These are phyloP conservation scores for Lithophane leautieri DNA, from an alignment of 2,888 invertebrate species.

Conservation along the genomic window DNA sequence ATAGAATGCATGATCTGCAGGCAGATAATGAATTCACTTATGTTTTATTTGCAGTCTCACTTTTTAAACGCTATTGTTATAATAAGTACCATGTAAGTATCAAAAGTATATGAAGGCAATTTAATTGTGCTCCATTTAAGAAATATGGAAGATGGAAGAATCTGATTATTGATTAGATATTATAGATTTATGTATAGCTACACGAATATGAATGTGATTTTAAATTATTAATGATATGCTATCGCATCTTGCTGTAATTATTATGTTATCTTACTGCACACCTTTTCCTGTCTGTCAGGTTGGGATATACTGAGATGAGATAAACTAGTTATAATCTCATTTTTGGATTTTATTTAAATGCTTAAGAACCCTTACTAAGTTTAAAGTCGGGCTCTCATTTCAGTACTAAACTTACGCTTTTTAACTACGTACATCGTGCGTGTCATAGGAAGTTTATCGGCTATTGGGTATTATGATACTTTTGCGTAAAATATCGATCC, in stretches of 20 bases:
- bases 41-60: constrained; percentile 40
- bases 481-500: background rate
- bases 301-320: constrained; percentile 46
- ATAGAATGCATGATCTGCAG: constrained; percentile 38
- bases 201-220: constrained; percentile 44
- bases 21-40: constrained; percentile 53
- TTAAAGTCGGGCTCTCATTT: background rate
- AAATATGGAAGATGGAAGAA: constrained; percentile 42
- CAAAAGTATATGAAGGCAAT: constrained; percentile 52
- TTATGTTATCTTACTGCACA: constrained; percentile 47
- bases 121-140: constrained; percentile 48
- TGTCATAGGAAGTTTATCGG: background rate
- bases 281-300: constrained; percentile 36
- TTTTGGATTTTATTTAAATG: constrained; percentile 42
- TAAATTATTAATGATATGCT: constrained; percentile 46
- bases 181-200: constrained; percentile 42
- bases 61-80: constrained; percentile 34
- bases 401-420: background rate
- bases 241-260: constrained; percentile 42
- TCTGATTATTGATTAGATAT: constrained; percentile 51
- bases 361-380: background rate
- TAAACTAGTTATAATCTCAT: constrained; percentile 45
- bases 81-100: constrained; percentile 50
- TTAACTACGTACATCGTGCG: background rate
- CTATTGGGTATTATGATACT: background rate